A percentile compares a stretch with the other conserved stretches of the same genome.
Conservation (phyloP, 2,797 vertebrate species). For the Sylvia borin region DNA sequence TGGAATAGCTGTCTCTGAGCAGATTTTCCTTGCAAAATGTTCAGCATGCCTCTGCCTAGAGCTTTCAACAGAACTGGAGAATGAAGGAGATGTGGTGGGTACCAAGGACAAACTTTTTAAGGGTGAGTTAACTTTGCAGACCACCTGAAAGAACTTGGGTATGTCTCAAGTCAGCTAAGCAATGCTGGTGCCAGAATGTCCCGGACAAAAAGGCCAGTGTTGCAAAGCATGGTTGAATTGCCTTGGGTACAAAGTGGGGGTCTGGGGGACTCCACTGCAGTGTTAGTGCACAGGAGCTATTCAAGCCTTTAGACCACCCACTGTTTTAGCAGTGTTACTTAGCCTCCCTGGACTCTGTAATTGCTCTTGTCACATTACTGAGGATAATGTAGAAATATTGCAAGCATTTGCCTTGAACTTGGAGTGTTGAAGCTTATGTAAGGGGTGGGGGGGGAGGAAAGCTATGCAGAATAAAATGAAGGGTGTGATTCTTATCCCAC, state of each 20-base stretch:
- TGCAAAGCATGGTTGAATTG: neutral
- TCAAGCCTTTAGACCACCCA: slow-evolving; percentile 42
- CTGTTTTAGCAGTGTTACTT: neutral
- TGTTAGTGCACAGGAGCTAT: neutral
- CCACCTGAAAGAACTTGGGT: slow-evolving; percentile 23
- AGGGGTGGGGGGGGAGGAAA: neutral
- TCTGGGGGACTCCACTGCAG: neutral
- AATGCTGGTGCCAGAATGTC: neutral
- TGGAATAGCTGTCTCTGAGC: slow-evolving; percentile 36
- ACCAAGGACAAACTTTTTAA: slow-evolving; percentile 6
- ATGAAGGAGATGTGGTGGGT: neutral
- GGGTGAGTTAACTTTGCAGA: slow-evolving; percentile 13
- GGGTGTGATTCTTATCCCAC: neutral
- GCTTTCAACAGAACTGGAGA: neutral
- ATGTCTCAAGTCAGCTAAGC: slow-evolving; percentile 1
- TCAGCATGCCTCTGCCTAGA: neutral
- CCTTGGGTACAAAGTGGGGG: neutral
- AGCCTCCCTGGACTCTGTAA: slow-evolving; percentile 20
- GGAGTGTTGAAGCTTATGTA: neutral
- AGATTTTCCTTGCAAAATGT: neutral
- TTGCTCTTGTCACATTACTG: slow-evolving; percentile 39
- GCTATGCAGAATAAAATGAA: neutral
- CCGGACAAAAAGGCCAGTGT: slow-evolving; percentile 21
- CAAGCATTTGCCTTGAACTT: slow-evolving; percentile 28
- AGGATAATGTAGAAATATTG: slow-evolving; percentile 37